phyloP scores from a whole-genome alignment of 2,797 vertebrate species.

The Amazona finschi region DNA sequence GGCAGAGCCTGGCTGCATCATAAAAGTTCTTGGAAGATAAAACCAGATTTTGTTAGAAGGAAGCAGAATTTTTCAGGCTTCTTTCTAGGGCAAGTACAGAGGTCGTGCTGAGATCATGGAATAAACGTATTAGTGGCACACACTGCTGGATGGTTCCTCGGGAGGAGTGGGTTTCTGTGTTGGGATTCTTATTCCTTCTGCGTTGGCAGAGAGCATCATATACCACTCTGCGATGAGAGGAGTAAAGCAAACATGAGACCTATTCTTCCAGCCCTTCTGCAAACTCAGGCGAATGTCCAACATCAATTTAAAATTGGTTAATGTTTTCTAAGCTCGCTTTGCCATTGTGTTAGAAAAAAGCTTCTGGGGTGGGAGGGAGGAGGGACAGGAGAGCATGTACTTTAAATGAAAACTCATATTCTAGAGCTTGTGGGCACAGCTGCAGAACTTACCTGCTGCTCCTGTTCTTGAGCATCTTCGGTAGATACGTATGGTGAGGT shows the following conservation, averaged over 20 bases:
- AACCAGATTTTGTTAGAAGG: slow-evolving; percentile 21
- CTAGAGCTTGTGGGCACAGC: not conserved
- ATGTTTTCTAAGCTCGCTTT: slow-evolving; percentile 3
- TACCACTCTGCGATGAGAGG: not conserved
- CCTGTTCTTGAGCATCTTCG: not conserved
- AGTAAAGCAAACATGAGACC: not conserved
- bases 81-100: not conserved
- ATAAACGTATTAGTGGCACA: not conserved
- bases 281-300: not conserved
- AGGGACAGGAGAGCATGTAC: not conserved
- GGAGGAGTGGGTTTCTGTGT: not conserved
- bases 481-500: not conserved
- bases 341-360: not conserved
- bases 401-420: not conserved
- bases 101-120: not conserved
- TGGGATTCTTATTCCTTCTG: not conserved
- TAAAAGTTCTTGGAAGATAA: slow-evolving; percentile 21
- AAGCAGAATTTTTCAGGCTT: not conserved
- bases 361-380: not conserved
- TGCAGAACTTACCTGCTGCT: not conserved
- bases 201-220: accelerated
- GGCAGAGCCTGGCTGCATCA: not conserved
- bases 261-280: not conserved
- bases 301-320: not conserved
- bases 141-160: not conserved